These are phyloP conservation scores for Agonopterix alstromeriana DNA, from an alignment of 2,888 invertebrate genomes.

Conservation along the genomic window DNA sequence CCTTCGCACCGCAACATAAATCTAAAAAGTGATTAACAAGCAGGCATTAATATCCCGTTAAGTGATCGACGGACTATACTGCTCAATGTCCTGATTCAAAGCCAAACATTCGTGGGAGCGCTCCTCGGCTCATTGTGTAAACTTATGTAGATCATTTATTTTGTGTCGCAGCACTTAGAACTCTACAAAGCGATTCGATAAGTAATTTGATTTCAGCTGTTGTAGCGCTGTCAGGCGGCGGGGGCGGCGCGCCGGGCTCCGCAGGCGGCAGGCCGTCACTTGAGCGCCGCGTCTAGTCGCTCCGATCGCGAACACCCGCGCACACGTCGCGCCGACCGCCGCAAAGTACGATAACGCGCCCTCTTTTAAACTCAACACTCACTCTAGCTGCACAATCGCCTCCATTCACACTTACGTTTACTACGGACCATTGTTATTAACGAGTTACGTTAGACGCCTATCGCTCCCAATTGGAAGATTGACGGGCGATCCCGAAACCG, in stretches of 20 bases:
- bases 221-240: conserved; percentile 35
- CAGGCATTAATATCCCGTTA: neutral
- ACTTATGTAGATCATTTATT: conserved; percentile 38
- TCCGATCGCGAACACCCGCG: conserved; percentile 51
- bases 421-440: conserved; percentile 22
- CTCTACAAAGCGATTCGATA: conserved; percentile 52
- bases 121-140: conserved; percentile 31
- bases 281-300: conserved; percentile 42
- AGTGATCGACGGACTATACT: conserved; percentile 7
- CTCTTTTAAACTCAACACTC: conserved; percentile 52
- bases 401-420: conserved; percentile 31
- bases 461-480: conserved; percentile 21
- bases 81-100: conserved; percentile 30
- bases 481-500: conserved; percentile 38
- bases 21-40: neutral
- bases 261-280: conserved; percentile 17
- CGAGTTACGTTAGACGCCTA: conserved; percentile 17
- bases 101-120: conserved; percentile 54
- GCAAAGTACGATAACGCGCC: conserved; percentile 54
- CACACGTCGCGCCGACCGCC: conserved; percentile 45
- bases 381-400: conserved; percentile 40
- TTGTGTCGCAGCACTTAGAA: conserved; percentile 35
- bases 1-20: no score
- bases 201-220: conserved; percentile 55
- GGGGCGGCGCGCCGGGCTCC: conserved; percentile 22